phyloP scores from a whole-genome alignment of 2,797 vertebrate genomes.

The Sebastes vulpes region DNA sequence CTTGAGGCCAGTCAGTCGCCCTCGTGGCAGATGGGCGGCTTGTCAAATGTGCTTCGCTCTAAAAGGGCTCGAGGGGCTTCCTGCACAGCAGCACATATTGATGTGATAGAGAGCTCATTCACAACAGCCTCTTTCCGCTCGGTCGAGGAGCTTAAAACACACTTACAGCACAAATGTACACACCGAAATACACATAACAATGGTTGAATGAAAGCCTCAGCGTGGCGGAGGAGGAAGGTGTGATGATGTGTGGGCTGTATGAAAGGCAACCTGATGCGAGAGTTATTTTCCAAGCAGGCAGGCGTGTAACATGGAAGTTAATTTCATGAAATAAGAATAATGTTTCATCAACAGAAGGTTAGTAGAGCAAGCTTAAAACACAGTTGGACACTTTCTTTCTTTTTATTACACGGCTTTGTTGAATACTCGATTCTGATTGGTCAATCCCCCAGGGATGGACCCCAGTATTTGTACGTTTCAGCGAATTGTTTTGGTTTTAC shows the following conservation, averaged over 20 bases:
- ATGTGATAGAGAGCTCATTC: slow-evolving; percentile 28
- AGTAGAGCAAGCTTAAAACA: background rate
- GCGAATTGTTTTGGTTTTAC: too few species aligned
- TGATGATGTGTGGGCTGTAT: background rate
- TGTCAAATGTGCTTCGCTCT: background rate
- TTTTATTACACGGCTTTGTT: background rate
- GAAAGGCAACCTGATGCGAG: background rate
- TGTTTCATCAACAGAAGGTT: background rate
- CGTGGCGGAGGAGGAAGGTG: background rate
- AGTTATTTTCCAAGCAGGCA: background rate
- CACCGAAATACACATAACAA: background rate
- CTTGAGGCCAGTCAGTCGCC: background rate
- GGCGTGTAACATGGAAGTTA: background rate
- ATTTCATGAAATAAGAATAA: background rate
- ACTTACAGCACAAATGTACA: background rate
- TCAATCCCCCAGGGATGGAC: too few species aligned
- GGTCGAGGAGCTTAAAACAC: slow-evolving; percentile 1
- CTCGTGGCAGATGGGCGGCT: slow-evolving; percentile 26
- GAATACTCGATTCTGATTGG: too few species aligned
- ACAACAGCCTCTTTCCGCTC: slow-evolving; percentile 15
- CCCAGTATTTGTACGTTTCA: too few species aligned
- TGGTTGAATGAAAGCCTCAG: slow-evolving; percentile 2
- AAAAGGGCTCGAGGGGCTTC: slow-evolving; percentile 15
- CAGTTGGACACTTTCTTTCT: background rate
- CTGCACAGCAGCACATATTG: slow-evolving; percentile 4